Base-by-base conservation (phyloP, 2,888 invertebrate species). In the Sinentomon sp. region DNA sequence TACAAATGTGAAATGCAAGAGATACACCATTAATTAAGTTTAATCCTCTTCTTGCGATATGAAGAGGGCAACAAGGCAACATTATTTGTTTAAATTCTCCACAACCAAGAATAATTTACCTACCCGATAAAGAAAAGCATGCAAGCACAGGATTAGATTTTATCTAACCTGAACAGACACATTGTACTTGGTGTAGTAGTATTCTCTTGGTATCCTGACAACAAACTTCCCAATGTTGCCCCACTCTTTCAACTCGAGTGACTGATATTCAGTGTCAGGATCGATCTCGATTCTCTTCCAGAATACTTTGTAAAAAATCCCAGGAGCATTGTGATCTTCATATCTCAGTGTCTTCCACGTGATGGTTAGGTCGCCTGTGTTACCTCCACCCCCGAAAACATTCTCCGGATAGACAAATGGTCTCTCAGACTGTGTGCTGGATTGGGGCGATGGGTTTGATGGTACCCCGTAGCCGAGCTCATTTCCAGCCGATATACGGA, bases 301-400 rank as follows among this genome's bases (percentile, higher is more conserved):
- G 50, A 71, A 87, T 40, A 89, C 65, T 51, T 74, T 77, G 52
- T 92, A 92, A 50, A 77, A 71, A 40, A 87, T 70, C 24, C 75
- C 77, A 17, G 74, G 74, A 1, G 77, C 85, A 50, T 87, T 82
- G 52, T 85, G 83, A 42, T 83, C 66, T 37, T 75, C 63, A 0
- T 64, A 54, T 38, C 66, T 60, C 18, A 87, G 50, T 1, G 78
- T 72, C 43, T 66, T 62, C 89, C 89, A 92, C 0, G 68, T 75
- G 32, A 94, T 80, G 1, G 78, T 76, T 4, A 94, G 64, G 49
- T 85, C 85, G 0, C 89, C 87, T 38, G 83, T 80, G 54, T 87
- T 89, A 9, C 89, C 89, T 26, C 89, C 89, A 4, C 92, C 92
- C 1, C 92, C 89, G 12, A 77, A 67, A 23, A 94, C 64, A 45